Evolutionary conservation across 2,797 vertebrate species (phyloP), one percentile per base, ranked within the genome.

Genomic region (Myripristis jacobus): DNA sequence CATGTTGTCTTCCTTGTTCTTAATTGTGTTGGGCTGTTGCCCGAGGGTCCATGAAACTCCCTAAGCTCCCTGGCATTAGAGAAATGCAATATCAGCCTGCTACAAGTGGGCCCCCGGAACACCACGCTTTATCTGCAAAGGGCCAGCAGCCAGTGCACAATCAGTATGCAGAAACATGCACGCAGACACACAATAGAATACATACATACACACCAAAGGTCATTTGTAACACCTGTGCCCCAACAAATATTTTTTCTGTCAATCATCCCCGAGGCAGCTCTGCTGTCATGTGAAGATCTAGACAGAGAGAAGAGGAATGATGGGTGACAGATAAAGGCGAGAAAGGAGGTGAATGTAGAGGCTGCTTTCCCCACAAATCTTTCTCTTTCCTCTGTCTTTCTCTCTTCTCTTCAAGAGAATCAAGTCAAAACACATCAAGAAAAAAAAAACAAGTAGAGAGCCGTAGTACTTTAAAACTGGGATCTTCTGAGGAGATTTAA

Each of bases 91-190:
- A 91, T 91, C 90, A 85, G 83, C 78, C 79, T 0, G 8, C 88
- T 60, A 89, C 91, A 89, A 90, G 87, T 89, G 84, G 83, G 66
- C 65, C 80, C 81, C 80, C 85, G 87, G 66, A 90, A 92, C 82
- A 87, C 79, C 43, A 50, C 75, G 77, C 78, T 89, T 93, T 94
- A 93, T 94, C 93, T 94, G 90, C 87, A 94, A 93, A 94, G 88
- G 87, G 90, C 91, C 92, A 94, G 93, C 85, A 90, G 93, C 86
- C 88, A 87, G 83, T 63, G 48, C 43, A 79, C 75, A 89, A 91
- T 90, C 84, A 84, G 67, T 80, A 93, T 89, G 86, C 87, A 88
- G 82, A 92, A 88, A 75, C 83, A 82, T 79, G 77, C 70, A 61
- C 83, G 75, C 81, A 66, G 81, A 87, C 80, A 78, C 80, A 90